These are phyloP conservation scores for Oreochromis aureus DNA, from an alignment of 2,113 vertebrate species.

Conservation along the genomic window DNA sequence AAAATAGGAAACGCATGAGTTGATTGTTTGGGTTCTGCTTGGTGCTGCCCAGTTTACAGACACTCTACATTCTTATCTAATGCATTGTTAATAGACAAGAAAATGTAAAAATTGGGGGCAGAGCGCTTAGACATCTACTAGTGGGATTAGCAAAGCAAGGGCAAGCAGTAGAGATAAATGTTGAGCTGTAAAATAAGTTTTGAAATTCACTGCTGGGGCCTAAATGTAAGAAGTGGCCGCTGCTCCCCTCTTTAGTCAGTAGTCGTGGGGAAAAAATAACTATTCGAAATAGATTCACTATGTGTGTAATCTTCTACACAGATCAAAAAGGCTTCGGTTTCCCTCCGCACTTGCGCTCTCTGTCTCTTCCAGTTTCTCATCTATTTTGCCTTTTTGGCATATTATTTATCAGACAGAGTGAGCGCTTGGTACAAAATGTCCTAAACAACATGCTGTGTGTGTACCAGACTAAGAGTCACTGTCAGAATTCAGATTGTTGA, in stretches of 20 bases:
- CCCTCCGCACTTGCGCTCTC: not conserved
- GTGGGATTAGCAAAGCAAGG: not conserved
- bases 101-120: not conserved
- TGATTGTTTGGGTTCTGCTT: not conserved
- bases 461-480: not conserved
- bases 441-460: not conserved
- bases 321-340: not conserved
- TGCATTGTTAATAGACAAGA: not conserved
- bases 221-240: not conserved
- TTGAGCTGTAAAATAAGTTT: not conserved
- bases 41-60: not conserved
- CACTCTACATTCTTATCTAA: not conserved
- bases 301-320: not conserved
- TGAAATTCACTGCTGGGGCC: not conserved
- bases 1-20: not conserved
- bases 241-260: not conserved
- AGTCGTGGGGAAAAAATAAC: not conserved
- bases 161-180: not conserved
- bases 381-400: constrained; percentile 27
- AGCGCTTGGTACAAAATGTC: constrained; percentile 6
- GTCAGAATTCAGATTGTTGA: not conserved
- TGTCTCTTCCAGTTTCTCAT: not conserved
- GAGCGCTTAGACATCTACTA: not conserved
- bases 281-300: not conserved
- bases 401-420: constrained; percentile 34